Evolutionary conservation across 2,888 invertebrate species (phyloP).

Genomic region (Trachelus stipa): DNA sequence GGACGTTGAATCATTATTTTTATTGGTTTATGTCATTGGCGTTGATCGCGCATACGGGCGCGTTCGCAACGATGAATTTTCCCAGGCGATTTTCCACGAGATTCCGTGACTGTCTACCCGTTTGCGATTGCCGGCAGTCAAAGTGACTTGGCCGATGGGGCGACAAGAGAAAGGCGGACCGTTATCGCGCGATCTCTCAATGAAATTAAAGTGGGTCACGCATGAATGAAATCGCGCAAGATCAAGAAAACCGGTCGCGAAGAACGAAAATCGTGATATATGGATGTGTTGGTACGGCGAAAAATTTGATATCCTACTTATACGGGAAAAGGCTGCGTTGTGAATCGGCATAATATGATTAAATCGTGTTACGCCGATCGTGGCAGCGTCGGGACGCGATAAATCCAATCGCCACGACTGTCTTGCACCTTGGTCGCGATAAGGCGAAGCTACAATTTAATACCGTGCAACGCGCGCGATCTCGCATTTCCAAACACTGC

Average conservation of each 20-base stretch:
- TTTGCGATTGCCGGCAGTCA: background rate
- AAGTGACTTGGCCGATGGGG: background rate
- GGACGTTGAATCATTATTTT: background rate
- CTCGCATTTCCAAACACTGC: conserved; percentile 37
- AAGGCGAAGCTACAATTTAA: background rate
- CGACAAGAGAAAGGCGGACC: conserved; percentile 6
- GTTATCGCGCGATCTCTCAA: conserved; percentile 46
- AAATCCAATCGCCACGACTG: conserved; percentile 2
- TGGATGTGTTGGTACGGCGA: no score
- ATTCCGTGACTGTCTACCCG: background rate
- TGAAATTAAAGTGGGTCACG: conserved; percentile 59
- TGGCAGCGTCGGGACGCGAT: background rate
- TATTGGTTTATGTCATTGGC: background rate
- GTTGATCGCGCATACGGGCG: background rate
- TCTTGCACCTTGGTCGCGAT: background rate
- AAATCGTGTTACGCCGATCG: conserved; percentile 2
- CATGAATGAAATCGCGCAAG: conserved; percentile 52
- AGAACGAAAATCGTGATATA: background rate
- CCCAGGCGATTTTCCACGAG: background rate
- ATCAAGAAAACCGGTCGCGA: background rate
- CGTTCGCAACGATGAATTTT: background rate
- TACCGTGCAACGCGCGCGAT: conserved; percentile 19
- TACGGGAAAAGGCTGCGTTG: background rate
- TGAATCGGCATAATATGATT: conserved; percentile 1
- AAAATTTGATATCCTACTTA: no score